Conservation (phyloP, 2,113 vertebrate genomes). For the Harpagus bidentatus region DNA sequence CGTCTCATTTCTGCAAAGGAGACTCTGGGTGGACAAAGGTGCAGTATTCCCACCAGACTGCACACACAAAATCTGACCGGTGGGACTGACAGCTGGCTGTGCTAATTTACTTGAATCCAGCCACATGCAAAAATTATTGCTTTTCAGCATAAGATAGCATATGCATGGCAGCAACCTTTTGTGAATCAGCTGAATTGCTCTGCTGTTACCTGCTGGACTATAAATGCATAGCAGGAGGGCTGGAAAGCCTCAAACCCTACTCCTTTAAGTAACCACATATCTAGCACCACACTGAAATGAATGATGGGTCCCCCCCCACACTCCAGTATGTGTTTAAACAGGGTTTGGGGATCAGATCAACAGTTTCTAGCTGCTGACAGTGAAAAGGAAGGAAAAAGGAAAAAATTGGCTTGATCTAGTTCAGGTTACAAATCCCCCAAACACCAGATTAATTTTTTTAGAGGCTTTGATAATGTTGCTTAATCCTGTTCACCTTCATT, state of each 20-base stretch:
- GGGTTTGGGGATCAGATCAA: not conserved
- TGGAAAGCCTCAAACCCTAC: not conserved
- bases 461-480: not conserved
- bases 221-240: not conserved
- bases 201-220: not conserved
- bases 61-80: not conserved
- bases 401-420: not conserved
- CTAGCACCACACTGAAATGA: not conserved
- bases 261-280: not conserved
- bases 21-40: not conserved
- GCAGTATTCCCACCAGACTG: not conserved
- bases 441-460: not conserved
- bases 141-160: not conserved
- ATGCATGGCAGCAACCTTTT: not conserved
- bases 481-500: not conserved
- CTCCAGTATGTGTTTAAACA: not conserved
- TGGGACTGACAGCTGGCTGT: not conserved
- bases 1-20: not conserved
- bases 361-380: not conserved
- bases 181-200: not conserved
- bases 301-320: not conserved
- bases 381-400: not conserved
- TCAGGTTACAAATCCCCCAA: not conserved
- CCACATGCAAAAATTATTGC: fast-evolving
- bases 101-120: not conserved